Evolutionary conservation across 2,888 invertebrate genomes (phyloP).

Genomic region (Ophraella communa): DNA sequence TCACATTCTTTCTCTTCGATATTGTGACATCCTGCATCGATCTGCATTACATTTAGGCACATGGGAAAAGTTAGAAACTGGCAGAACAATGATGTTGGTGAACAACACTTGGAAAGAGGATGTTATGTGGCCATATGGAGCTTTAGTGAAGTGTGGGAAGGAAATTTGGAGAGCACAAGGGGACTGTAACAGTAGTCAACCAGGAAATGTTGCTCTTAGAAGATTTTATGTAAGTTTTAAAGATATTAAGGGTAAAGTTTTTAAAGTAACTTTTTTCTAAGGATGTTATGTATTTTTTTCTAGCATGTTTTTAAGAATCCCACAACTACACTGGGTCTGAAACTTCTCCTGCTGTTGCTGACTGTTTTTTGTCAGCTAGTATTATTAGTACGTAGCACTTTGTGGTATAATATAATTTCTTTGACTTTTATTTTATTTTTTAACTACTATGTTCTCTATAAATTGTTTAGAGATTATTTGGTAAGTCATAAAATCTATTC

Average conservation of each 20-base stretch:
- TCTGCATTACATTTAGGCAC: conserved; percentile 88
- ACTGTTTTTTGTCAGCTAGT: conserved; percentile 80
- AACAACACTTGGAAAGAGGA: conserved; percentile 51
- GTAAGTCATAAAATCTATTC: conserved; percentile 84
- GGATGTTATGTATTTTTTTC: conserved; percentile 53
- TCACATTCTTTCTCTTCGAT: conserved; percentile 69
- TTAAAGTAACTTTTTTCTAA: conserved; percentile 18
- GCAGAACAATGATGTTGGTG: conserved; percentile 46
- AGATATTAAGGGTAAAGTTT: too few species aligned
- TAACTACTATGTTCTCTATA: conserved; percentile 91
- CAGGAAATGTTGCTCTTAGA: conserved; percentile 79
- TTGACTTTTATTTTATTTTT: conserved; percentile 85
- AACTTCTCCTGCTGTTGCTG: conserved; percentile 74
- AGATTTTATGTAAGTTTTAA: conserved; percentile 89
- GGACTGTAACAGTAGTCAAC: conserved; percentile 85
- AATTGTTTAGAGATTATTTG: conserved; percentile 84
- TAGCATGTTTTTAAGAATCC: conserved; percentile 91
- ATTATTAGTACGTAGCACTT: conserved; percentile 77
- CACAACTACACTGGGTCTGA: conserved; percentile 73
- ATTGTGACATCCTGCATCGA: conserved; percentile 89
- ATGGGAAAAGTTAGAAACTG: conserved; percentile 66
- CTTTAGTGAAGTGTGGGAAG: conserved; percentile 74
- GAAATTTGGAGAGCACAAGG: conserved; percentile 79
- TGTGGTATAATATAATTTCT: conserved; percentile 93
- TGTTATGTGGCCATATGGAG: conserved; percentile 77